Evolutionary conservation across 1,140 invertebrate genomes (phyloP).

Genomic region (Theocolax elegans): DNA sequence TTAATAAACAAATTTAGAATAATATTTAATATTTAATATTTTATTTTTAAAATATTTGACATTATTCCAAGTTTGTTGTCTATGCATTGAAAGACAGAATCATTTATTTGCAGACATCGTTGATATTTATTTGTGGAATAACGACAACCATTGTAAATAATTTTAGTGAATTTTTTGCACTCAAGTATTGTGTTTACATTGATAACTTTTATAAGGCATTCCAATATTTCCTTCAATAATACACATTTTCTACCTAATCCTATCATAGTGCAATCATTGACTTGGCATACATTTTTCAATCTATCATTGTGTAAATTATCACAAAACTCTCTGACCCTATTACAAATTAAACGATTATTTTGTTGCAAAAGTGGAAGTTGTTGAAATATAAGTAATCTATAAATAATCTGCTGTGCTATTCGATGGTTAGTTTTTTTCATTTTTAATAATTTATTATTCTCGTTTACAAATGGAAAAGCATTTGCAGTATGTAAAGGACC

Average conservation of each 20-base stretch:
- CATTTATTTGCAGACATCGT: too few species aligned
- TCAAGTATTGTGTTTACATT: not conserved
- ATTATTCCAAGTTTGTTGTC: too few species aligned
- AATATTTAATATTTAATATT: too few species aligned
- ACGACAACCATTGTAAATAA: not conserved
- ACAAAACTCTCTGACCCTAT: not conserved
- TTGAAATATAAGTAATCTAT: not conserved
- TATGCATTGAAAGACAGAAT: too few species aligned
- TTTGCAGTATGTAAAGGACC: constrained; percentile 8
- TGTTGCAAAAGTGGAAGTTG: not conserved
- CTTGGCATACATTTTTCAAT: not conserved
- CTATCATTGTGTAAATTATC: not conserved
- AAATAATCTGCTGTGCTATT: not conserved
- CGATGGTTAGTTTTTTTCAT: constrained; percentile 17
- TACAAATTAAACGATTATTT: not conserved
- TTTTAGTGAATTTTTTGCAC: not conserved
- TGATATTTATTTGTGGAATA: too few species aligned
- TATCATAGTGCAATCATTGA: not conserved
- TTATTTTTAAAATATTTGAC: too few species aligned
- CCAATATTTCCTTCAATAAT: not conserved
- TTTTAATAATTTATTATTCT: constrained; percentile 18
- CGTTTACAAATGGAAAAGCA: constrained; percentile 25
- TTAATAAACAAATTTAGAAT: too few species aligned
- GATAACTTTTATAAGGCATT: not conserved
- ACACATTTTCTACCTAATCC: not conserved